Evolutionary conservation across 1,140 invertebrate species (phyloP).

Genomic region (Proctacanthus coquilletti): DNA sequence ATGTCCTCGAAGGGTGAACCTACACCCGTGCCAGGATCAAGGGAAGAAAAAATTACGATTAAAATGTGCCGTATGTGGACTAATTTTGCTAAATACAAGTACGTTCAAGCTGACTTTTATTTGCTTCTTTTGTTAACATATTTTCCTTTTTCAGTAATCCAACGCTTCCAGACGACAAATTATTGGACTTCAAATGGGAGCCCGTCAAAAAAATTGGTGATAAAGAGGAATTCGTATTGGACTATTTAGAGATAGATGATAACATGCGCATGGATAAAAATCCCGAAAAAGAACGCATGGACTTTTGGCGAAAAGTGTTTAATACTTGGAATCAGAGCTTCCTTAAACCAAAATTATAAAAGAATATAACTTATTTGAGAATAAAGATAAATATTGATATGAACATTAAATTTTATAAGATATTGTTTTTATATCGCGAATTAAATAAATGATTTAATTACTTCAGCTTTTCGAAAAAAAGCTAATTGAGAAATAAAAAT

Average conservation of each 20-base stretch:
- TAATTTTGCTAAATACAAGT: slow-evolving; percentile 46
- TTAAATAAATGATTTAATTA: no score
- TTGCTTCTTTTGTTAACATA: no score
- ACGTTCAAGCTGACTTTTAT: no score
- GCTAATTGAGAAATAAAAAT: no score
- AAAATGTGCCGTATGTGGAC: slow-evolving; percentile 41
- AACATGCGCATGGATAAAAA: slow-evolving; percentile 16
- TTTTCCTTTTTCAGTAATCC: no score
- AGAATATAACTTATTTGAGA: no score
- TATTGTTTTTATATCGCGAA: no score
- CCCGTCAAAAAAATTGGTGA: slow-evolving; percentile 12
- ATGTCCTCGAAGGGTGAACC: slow-evolving; percentile 32
- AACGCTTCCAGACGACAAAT: slow-evolving; percentile 8
- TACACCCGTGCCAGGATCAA: slow-evolving; percentile 28
- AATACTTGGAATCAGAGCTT: no score
- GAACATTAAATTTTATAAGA: no score
- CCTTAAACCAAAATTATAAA: no score
- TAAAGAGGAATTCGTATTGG: slow-evolving; percentile 11
- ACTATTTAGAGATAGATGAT: slow-evolving; percentile 23
- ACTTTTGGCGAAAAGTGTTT: slow-evolving; percentile 28
- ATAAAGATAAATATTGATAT: no score
- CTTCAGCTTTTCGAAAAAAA: no score
- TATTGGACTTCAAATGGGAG: slow-evolving; percentile 13
- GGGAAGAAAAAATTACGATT: slow-evolving; percentile 29
- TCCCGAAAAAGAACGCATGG: slow-evolving; percentile 26